These are phyloP conservation scores for Apantesis nais DNA, from an alignment of 2,888 invertebrate genomes.

Conservation along the genomic window DNA sequence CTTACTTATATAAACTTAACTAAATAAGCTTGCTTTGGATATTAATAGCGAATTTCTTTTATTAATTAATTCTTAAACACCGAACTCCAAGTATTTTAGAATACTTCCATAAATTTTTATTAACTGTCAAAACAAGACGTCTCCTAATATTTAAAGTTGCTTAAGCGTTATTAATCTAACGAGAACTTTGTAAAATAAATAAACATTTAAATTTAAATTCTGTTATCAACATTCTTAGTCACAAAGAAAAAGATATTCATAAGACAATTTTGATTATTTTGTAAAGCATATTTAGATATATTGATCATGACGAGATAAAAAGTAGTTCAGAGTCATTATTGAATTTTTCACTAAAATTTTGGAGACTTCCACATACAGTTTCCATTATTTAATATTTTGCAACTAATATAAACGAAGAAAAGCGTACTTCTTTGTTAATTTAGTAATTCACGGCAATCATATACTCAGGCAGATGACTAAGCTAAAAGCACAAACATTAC, in stretches of 20 bases:
- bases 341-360: no score
- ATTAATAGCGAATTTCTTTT: conserved; percentile 1
- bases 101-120: neutral
- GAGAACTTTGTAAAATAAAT: neutral
- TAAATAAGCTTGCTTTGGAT: neutral
- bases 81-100: neutral
- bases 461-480: no score
- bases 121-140: conserved; percentile 16
- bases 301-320: no score
- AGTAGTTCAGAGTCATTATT: no score
- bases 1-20: neutral
- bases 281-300: no score
- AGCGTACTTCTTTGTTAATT: no score
- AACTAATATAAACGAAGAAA: no score
- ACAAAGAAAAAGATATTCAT: neutral
- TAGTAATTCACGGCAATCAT: no score
- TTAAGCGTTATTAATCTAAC: neutral
- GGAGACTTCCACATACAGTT: no score
- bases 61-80: conserved; percentile 10
- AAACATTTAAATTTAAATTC: neutral
- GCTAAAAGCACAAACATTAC: no score
- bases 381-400: no score
- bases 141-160: conserved; percentile 1
- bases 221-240: neutral
- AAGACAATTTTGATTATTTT: neutral